phyloP scores from a whole-genome alignment of 2,888 invertebrate species.

The Drosophila borborema region DNA sequence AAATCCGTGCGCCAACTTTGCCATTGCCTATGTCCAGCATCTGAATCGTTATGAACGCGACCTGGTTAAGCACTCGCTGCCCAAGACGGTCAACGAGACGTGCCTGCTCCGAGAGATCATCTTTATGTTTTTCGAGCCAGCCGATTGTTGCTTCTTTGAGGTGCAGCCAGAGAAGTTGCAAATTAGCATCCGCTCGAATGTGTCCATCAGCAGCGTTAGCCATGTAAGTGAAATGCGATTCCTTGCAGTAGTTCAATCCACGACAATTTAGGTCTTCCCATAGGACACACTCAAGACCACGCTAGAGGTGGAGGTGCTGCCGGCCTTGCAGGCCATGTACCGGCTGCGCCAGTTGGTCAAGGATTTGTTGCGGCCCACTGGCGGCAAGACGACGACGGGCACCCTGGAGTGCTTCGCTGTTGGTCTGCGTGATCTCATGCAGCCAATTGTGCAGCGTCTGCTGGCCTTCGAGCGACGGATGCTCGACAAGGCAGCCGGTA shows the following conservation, averaged over 20 bases:
- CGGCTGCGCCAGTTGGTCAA: constrained; percentile 84
- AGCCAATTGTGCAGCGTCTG: constrained; percentile 82
- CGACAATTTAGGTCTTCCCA: not conserved
- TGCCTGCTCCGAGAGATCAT: constrained; percentile 83
- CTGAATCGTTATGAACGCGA: constrained; percentile 63
- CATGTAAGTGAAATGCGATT: constrained; percentile 66
- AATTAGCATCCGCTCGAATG: constrained; percentile 70
- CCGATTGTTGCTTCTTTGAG: constrained; percentile 78
- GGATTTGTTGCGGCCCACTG: constrained; percentile 69
- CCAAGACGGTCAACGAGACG: constrained; percentile 78
- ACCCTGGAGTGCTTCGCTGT: constrained; percentile 86
- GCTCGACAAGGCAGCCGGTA: constrained; percentile 50
- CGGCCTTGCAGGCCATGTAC: constrained; percentile 76
- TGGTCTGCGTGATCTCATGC: constrained; percentile 84
- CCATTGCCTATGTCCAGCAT: constrained; percentile 83
- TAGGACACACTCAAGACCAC: constrained; percentile 71
- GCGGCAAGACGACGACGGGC: constrained; percentile 79
- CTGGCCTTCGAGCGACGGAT: constrained; percentile 84
- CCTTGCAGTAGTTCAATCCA: not conserved
- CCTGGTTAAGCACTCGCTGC: constrained; percentile 53
- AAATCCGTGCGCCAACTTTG: constrained; percentile 84
- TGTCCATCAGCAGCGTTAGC: constrained; percentile 80
- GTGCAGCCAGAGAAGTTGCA: constrained; percentile 40
- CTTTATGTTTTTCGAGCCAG: constrained; percentile 83
- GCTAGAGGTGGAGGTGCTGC: constrained; percentile 73